Conservation (phyloP, 2,113 vertebrate species). For the Gymnarchus niloticus region DNA sequence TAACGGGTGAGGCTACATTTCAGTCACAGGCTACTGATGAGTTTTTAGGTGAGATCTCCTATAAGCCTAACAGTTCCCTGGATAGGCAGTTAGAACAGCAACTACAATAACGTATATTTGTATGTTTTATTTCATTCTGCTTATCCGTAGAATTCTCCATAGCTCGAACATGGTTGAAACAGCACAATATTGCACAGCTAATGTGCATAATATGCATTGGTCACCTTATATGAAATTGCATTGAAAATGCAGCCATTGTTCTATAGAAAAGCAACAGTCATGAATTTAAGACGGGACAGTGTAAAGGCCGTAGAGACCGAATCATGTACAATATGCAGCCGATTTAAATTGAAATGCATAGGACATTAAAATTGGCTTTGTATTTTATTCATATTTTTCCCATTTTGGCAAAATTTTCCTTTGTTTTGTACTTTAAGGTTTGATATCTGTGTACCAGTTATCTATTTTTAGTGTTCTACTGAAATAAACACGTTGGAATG, state of each 20-base stretch:
- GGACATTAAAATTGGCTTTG: not conserved
- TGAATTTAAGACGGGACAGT: too few species aligned
- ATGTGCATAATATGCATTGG: not conserved
- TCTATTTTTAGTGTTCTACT: not conserved
- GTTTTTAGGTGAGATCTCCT: not conserved
- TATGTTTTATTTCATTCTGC: not conserved
- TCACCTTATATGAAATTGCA: not conserved
- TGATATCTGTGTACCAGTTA: not conserved
- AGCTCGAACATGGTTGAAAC: not conserved
- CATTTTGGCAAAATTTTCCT: not conserved
- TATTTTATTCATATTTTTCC: not conserved
- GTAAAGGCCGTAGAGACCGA: too few species aligned
- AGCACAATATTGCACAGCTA: not conserved
- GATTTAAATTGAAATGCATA: too few species aligned
- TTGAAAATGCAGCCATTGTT: not conserved
- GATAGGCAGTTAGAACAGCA: not conserved
- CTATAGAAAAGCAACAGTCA: not conserved
- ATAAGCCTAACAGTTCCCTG: not conserved
- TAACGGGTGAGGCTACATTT: not conserved
- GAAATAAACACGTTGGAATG: not conserved
- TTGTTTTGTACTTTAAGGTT: not conserved
- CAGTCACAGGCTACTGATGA: too few species aligned
- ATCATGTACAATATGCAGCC: too few species aligned
- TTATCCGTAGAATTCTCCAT: not conserved
- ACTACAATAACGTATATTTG: not conserved